Evolutionary conservation across 2,113 vertebrate species (phyloP), one percentile per base, ranked within the genome.

Genomic region (Colius striatus): DNA sequence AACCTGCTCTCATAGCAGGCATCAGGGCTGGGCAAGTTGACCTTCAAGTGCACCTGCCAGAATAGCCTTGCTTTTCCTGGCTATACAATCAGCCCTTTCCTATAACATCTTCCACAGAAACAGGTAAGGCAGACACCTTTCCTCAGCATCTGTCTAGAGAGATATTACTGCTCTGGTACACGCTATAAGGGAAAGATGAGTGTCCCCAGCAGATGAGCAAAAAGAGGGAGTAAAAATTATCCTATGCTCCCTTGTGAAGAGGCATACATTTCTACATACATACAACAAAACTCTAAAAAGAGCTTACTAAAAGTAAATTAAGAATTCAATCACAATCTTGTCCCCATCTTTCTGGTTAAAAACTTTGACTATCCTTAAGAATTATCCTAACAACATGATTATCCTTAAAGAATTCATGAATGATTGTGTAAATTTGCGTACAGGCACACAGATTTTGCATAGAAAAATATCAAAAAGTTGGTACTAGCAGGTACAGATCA

Each of bases 261-360:
- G 9, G 3, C 48, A 55, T 43, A 45, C 32, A 20, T 5, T 38
- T 3, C 7, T 30, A 41, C 2, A 41, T 1, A 43, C 1, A 19
- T 11, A 66, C 11, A 66, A 51, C 4, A 63, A 10, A 57, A 53
- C 11, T 48, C 47, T 29, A 60, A 48, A 67, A 30, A 45, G 1
- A 76, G 32, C 12, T 27, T 36, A 16, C 4, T 8, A 71, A 34
- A 67, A 75, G 41, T 9, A 58, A 81, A 58, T 60, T 48, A 81
- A 70, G 12, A 87, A 85, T 60, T 60, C 5, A 57, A 10, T 41
- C 21, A 51, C 15, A 63, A 43, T 8, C 2, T 27, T 74, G 51
- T 29, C 22, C 30, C 12, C 9, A 79, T 63, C 22, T 38, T 90
- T 79, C 54, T 63, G 67, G 80, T 13, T 13, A 47, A 75, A 79